phyloP scores from a whole-genome alignment of 2,888 invertebrate genomes.

The Empis stercorea region DNA sequence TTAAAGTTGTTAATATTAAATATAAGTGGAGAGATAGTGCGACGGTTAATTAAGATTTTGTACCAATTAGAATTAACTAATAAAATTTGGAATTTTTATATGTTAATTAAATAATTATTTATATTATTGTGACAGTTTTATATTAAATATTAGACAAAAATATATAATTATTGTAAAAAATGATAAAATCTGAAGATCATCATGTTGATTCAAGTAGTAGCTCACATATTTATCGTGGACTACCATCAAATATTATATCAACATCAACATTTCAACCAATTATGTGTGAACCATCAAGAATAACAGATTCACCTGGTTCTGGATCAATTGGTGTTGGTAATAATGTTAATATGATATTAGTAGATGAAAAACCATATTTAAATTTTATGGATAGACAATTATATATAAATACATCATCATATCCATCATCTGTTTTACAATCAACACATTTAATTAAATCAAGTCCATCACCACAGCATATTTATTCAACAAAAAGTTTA shows the following conservation, averaged over 20 bases:
- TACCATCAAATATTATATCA: slow-evolving; percentile 22
- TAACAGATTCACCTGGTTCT: slow-evolving; percentile 20
- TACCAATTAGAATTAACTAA: neutral
- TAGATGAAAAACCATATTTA: slow-evolving; percentile 31
- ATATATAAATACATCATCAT: slow-evolving; percentile 5
- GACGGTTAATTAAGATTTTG: neutral
- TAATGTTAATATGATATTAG: slow-evolving; percentile 15
- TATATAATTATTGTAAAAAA: slow-evolving; percentile 2
- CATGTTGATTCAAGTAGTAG: slow-evolving; percentile 10
- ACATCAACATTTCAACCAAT: slow-evolving; percentile 25
- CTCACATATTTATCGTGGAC: slow-evolving; percentile 21
- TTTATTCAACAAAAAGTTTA: slow-evolving; percentile 19
- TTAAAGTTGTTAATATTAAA: neutral
- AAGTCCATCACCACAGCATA: slow-evolving; percentile 14
- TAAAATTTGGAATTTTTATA: neutral
- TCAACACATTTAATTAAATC: neutral
- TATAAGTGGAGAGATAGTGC: neutral
- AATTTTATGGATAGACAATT: slow-evolving; percentile 23
- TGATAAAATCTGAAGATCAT: slow-evolving; percentile 14
- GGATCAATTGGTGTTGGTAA: slow-evolving; percentile 10
- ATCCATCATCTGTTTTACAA: slow-evolving; percentile 5
- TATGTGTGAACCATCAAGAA: slow-evolving; percentile 15
- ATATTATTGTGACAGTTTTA: neutral
- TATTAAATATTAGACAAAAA: too few relatives aligned
- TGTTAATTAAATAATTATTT: neutral